Base-by-base conservation (phyloP, 2,888 invertebrate species). In the Philereme vetulata region DNA sequence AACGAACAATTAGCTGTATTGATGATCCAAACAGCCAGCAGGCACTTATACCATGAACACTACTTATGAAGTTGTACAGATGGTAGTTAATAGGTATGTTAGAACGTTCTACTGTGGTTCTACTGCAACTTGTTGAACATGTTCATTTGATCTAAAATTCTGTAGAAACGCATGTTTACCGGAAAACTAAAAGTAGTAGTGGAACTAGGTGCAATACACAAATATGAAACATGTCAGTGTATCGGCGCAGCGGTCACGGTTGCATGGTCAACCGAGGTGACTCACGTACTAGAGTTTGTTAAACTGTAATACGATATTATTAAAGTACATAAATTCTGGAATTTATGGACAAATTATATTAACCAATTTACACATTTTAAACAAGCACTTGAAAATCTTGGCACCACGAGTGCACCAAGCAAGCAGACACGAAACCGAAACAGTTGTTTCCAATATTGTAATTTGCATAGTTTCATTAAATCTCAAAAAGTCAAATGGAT, bases 231-330 rank as follows among this genome's bases (percentile, higher is more conserved):
- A 61, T 66, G 65, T 57, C 63, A 56, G 68, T 67, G 66, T 70
- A 72, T 70, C 64, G 66, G 52, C 69, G 71, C 68, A 60, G 67
- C 66, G 73, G 76, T 78, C 76, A 71, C 74, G 77, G 72, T 75
- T 74, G 67, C 75, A 66, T 71, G 71, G 64, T 50, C 64, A 47
- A 59, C 51, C 46, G 55, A 66, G 54, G 66, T 81, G 80, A 81
- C 75, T 81, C 80, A 82, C 63, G 52, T 48, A 40, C 44, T 57
- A 44, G 51, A 64, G 63, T 65, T 66, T 65, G 62, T 62, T 66
- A 54, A 53, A 56, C 56, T 60, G 56, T 56, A 49, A 51, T 51
- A 48, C 51, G 52, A 61, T 53, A 60, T 56, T 44, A 55, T 40
- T 35, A 33, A 46, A 56, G 43, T 36, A 32, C 36, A 21, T 44